Conservation (phyloP, 2,797 vertebrate genomes). For the Linurgus olivaceus region DNA sequence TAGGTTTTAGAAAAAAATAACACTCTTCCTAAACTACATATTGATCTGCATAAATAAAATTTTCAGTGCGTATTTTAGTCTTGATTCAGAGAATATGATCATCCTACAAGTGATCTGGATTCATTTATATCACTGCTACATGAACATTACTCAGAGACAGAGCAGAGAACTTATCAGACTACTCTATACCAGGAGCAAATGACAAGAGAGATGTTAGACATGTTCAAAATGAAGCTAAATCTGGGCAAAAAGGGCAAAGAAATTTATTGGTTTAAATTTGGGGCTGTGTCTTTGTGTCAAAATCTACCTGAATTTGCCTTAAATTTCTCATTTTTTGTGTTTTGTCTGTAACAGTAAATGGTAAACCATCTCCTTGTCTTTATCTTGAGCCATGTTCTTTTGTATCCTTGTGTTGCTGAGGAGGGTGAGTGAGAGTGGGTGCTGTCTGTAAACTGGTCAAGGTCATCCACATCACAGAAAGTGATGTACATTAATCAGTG, state of each 20-base stretch:
- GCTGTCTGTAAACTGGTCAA: not conserved
- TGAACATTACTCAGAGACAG: not conserved
- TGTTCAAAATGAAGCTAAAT: not conserved
- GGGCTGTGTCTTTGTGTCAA: not conserved
- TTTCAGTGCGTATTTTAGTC: not conserved
- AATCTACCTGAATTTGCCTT: not conserved
- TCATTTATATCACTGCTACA: not conserved
- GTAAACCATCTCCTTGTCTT: not conserved
- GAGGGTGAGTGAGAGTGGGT: not conserved
- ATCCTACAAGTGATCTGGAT: not conserved
- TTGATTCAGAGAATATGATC: not conserved
- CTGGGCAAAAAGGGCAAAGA: not conserved
- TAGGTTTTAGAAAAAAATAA: not conserved
- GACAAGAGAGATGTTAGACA: fast-evolving
- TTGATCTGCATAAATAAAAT: not conserved
- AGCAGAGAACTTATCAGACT: not conserved
- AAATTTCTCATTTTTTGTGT: not conserved
- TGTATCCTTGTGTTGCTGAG: not conserved
- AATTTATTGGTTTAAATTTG: not conserved
- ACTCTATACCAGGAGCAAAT: not conserved
- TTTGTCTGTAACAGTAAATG: not conserved
- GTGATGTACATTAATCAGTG: not conserved
- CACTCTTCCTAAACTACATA: not conserved
- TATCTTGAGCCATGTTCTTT: not conserved
- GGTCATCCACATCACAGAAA: not conserved